Conservation (phyloP, 1,140 invertebrate species). For the Halesus radiatus region DNA sequence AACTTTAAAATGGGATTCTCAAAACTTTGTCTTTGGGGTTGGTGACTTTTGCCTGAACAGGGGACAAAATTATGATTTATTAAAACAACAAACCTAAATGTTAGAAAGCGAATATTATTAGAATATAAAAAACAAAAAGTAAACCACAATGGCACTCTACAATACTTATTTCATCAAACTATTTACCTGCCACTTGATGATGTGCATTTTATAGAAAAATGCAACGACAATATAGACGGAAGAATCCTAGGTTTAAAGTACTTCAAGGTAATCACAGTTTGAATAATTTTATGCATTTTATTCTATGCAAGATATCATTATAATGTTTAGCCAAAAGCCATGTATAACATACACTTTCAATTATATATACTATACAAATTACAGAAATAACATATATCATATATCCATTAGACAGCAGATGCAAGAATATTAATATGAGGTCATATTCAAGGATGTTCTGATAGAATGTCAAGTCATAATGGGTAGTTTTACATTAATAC, state of each 20-base stretch:
- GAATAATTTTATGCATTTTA: too few relatives aligned
- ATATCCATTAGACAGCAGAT: neutral
- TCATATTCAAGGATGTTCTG: too few relatives aligned
- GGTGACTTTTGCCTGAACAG: too few relatives aligned
- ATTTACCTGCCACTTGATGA: slow-evolving; percentile 8
- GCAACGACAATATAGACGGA: slow-evolving; percentile 11
- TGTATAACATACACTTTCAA: neutral
- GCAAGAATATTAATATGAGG: too few relatives aligned
- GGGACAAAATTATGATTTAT: too few relatives aligned
- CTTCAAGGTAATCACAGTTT: neutral
- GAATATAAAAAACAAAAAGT: neutral
- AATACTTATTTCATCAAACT: neutral
- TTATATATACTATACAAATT: neutral
- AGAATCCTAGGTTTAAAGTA: slow-evolving; percentile 12
- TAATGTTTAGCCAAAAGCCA: neutral
- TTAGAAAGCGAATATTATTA: slow-evolving; percentile 1
- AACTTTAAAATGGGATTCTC: too few relatives aligned
- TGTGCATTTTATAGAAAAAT: slow-evolving; percentile 17
- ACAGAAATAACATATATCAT: neutral
- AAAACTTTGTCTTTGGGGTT: too few relatives aligned
- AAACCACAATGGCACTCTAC: neutral
- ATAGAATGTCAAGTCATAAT: too few relatives aligned
- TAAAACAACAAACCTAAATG: neutral
- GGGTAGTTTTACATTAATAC: too few relatives aligned
- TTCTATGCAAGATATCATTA: too few relatives aligned